phyloP scores from a whole-genome alignment of 2,113 vertebrate genomes.

The Cyanoderma ruficeps region DNA sequence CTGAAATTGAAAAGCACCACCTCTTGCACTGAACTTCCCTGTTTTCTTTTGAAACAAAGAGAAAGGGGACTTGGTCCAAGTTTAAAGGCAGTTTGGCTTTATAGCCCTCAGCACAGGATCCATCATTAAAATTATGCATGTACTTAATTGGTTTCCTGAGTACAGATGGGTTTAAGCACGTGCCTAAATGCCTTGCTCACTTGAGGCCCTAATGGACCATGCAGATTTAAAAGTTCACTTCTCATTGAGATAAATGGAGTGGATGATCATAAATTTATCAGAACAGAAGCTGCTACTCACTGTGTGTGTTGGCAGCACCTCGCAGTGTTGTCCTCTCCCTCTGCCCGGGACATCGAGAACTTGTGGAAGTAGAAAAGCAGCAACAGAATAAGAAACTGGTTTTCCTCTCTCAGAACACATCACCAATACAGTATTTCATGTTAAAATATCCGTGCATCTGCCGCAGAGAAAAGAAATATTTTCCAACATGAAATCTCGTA shows the following conservation, averaged over 20 bases:
- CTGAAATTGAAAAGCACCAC: neutral
- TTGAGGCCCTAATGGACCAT: conserved; percentile 44
- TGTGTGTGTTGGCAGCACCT: neutral
- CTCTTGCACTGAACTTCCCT: neutral
- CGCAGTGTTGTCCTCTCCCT: neutral
- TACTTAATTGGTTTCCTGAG: conserved; percentile 32
- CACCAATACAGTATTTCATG: neutral
- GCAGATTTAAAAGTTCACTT: conserved; percentile 31
- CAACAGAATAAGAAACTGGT: neutral
- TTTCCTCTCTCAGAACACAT: neutral
- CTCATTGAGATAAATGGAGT: conserved; percentile 53
- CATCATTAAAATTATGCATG: conserved; percentile 46
- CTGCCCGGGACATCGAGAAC: neutral
- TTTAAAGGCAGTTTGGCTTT: neutral
- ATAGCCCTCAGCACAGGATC: neutral
- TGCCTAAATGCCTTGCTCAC: conserved; percentile 22
- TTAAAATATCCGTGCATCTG: neutral
- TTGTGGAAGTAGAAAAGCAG: neutral
- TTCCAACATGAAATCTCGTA: neutral
- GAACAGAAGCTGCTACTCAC: neutral
- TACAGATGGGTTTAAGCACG: conserved; percentile 29
- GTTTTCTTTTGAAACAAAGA: neutral
- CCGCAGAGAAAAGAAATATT: neutral
- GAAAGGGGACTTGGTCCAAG: neutral
- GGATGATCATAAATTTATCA: conserved; percentile 36